Base-by-base conservation (phyloP, 2,888 invertebrate species). In the Cheiracanthium punctorium region DNA sequence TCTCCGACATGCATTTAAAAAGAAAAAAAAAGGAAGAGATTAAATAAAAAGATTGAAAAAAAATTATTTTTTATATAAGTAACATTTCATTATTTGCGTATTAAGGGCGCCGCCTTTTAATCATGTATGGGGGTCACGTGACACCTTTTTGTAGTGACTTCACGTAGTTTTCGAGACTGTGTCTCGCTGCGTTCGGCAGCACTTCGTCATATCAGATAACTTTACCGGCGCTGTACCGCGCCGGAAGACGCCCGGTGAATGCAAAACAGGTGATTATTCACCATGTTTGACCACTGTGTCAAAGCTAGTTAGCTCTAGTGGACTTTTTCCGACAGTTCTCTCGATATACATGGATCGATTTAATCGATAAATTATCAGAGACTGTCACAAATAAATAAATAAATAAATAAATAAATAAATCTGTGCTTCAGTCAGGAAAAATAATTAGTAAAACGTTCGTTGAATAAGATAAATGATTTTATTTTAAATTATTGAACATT, bases 61-160 rank as follows among this genome's bases (percentile, higher is more conserved):
- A 24, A 58, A 58, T 4, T 17, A 58, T 2, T 24, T 58, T 58
- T 58, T 58, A n/a, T n/a, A n/a, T n/a, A n/a, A n/a, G n/a, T n/a
- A n/a, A n/a, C n/a, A n/a, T n/a, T 58, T 20, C 58, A 58, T 58
- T 58, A 58, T 58, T 58, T 58, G 58, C 24, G 58, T 24, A 58
- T 58, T 58, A 58, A 20, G 58, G 58, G 58, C 20, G 58, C 24
- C 24, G 58, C 24, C 24, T 58, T 58, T 58, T 58, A 20, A 24
- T 58, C 58, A 12, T 0, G 58, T 17, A 58, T 58, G 20, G 24
- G 4, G n/a, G 24, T 71, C 79, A 79, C 79, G 79, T 29, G 70
- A 58, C 70, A 71, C 37, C 58, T 71, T 29, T 77, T 79, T 70
- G 79, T 64, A 79, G 79, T 79, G 71, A 30, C 30, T 79, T 79